Evolutionary conservation across 2,113 vertebrate species (phyloP), one percentile per base, ranked within the genome.

Genomic region (Lagopus muta): DNA sequence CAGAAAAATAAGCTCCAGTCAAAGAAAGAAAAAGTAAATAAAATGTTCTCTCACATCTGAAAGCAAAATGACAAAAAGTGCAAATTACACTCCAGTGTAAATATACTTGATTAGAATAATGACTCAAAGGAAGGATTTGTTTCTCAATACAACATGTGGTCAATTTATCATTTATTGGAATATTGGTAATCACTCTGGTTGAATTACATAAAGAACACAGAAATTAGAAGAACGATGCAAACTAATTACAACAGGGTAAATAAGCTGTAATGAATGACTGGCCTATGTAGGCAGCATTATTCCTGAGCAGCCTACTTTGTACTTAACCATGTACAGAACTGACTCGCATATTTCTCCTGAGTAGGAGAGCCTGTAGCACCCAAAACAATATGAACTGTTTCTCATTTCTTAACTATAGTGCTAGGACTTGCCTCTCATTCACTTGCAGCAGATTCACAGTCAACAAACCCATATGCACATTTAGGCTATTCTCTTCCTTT

Each of bases 151-250:
- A 87, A 45, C 38, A 50, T 42, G 83, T 36, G 69, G 42, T 89
- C 82, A 89, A 80, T 93, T 72, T 82, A 34, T 50, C 34, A 71
- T 92, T 87, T 94, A 60, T 83, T 86, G 42, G 88, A 65, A 72
- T 74, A 85, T n/a, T 91, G 47, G 47, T 93, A 91, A 88, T 91
- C 75, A 77, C 34, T 89, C 32, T 27, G 42, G 42, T 10, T 42
- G 42, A 77, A 86, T 17, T 65, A 69, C 55, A 64, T 64, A 91
- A 88, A 70, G 60, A 89, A 62, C 64, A 70, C 8, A 43, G 72
- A 85, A 93, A 91, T 93, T 70, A 95, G 60, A 94, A 89, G 64
- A 80, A 69, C 95, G 80, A 83, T 64, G 30, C 14, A 95, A 93
- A 94, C 74, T 75, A 36, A 28, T 84, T 92, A 88, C 91, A 47